Evolutionary conservation across 2,113 vertebrate genomes (phyloP).

Genomic region (Xenotilapia leptura): DNA sequence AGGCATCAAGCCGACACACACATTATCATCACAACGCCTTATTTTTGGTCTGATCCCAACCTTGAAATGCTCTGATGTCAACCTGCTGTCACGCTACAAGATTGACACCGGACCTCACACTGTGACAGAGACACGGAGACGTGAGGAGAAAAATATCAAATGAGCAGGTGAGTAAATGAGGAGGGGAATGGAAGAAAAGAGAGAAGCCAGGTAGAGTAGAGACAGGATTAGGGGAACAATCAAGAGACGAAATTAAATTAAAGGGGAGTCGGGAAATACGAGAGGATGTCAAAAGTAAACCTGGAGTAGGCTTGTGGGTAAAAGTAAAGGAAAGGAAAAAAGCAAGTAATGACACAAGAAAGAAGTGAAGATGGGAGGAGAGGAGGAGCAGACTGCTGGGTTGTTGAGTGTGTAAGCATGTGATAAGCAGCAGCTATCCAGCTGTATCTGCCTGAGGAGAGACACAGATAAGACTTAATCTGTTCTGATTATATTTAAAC

Average conservation of each 20-base stretch:
- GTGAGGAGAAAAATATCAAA: background rate
- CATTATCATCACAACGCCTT: conserved; percentile 16
- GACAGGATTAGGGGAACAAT: background rate
- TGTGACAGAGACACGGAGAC: background rate
- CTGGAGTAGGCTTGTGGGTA: no score
- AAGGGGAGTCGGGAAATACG: background rate
- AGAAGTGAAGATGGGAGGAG: background rate
- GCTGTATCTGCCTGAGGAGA: conserved; percentile 11
- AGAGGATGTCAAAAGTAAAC: background rate
- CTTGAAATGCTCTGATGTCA: conserved; percentile 23
- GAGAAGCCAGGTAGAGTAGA: background rate
- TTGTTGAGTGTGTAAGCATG: conserved; percentile 1
- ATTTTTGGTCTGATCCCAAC: conserved; percentile 25
- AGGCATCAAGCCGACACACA: conserved; percentile 19
- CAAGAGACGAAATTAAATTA: background rate
- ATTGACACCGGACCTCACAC: background rate
- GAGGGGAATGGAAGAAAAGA: background rate
- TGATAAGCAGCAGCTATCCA: conserved; percentile 28
- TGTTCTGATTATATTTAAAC: conserved; percentile 9
- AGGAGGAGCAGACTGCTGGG: background rate
- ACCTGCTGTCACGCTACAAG: conserved; percentile 12
- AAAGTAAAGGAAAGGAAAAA: background rate
- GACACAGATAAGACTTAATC: conserved; percentile 26
- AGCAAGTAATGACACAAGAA: background rate
- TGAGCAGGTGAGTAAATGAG: background rate